A percentile compares a stretch with the other conserved stretches of the same genome.
These are phyloP conservation scores for Caradrina clavipalpis DNA, from an alignment of 2,888 invertebrate species.

Conservation along the genomic window DNA sequence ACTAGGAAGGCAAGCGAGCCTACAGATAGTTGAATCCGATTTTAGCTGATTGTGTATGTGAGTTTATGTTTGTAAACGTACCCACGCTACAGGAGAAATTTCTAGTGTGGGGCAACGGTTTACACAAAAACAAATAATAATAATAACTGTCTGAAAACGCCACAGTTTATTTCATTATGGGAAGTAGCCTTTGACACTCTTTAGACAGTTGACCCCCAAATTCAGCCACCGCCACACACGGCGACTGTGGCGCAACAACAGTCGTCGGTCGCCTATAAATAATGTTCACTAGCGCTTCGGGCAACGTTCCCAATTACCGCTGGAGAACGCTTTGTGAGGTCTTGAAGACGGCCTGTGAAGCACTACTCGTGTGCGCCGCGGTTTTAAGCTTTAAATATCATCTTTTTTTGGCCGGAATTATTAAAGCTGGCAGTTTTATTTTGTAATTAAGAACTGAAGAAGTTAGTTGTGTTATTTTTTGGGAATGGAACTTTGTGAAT, in stretches of 20 bases:
- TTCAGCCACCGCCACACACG: background rate
- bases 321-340: slow-evolving; percentile 54
- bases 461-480: background rate
- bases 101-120: no score
- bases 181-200: background rate
- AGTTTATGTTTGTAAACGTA: no score
- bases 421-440: background rate
- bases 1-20: no score
- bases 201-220: background rate
- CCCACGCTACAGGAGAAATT: no score
- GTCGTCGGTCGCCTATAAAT: slow-evolving; percentile 20
- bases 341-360: slow-evolving; percentile 31
- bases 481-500: background rate
- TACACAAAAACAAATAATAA: no score
- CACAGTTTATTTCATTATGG: no score
- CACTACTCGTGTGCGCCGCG: slow-evolving; percentile 19
- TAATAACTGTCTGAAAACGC: no score
- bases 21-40: no score
- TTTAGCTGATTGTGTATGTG: no score
- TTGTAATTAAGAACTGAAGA: slow-evolving; percentile 11
- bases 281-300: slow-evolving; percentile 53
- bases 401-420: slow-evolving; percentile 25
- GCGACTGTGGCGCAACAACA: slow-evolving; percentile 43
- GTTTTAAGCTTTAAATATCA: slow-evolving; percentile 35
- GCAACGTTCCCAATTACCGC: slow-evolving; percentile 60